A percentile compares a stretch with the other conserved stretches of the same genome.
phyloP scores from a whole-genome alignment of 2,113 vertebrate species.

The Pipa parva region DNA sequence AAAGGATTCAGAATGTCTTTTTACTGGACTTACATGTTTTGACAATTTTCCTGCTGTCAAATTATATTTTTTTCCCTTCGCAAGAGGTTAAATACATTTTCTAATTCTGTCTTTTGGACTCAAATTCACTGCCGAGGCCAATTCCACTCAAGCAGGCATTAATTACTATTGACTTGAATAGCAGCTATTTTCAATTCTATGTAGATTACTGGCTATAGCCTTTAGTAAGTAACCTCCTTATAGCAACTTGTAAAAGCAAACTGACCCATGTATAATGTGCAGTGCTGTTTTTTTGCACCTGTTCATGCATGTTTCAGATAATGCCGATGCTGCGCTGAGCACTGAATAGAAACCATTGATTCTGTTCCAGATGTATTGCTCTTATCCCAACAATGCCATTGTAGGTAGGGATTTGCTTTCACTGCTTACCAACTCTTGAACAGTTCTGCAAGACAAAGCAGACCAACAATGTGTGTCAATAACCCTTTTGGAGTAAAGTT shows the following conservation, averaged over 20 bases:
- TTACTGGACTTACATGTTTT: not conserved
- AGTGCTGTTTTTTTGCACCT: not conserved
- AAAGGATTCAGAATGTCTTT: too few relatives aligned
- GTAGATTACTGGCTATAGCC: not conserved
- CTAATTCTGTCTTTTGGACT: not conserved
- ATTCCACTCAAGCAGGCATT: not conserved
- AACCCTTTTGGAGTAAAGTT: not conserved
- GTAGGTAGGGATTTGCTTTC: not conserved
- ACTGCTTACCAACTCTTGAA: not conserved
- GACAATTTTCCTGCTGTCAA: too few relatives aligned
- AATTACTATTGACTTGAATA: not conserved
- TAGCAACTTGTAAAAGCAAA: not conserved
- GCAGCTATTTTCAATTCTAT: conserved; percentile 1
- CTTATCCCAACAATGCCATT: not conserved
- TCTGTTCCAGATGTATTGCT: conserved; percentile 1
- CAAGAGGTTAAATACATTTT: not conserved
- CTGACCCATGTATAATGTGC: not conserved
- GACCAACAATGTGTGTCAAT: not conserved
- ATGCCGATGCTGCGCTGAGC: conserved; percentile 10
- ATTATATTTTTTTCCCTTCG: not conserved
- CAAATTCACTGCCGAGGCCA: not conserved
- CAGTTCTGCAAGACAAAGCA: not conserved
- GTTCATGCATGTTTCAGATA: not conserved
- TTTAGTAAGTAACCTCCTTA: not conserved
- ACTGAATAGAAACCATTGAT: conserved; percentile 12